phyloP scores from a whole-genome alignment of 2,113 vertebrate species.

The Paramisgurnus dabryanus region DNA sequence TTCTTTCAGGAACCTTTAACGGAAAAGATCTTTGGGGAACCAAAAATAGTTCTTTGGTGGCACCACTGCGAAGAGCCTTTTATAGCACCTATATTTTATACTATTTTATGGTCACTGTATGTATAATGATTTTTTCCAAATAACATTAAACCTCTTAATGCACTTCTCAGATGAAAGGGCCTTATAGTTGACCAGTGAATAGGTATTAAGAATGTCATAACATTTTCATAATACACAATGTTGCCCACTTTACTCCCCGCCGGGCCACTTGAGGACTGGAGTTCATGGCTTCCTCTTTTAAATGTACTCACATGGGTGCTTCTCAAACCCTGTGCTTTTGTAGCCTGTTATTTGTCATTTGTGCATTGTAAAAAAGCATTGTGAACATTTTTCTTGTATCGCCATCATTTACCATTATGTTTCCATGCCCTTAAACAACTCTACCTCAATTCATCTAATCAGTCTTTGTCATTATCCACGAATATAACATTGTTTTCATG shows the following conservation, averaged over 20 bases:
- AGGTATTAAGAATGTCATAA: background rate
- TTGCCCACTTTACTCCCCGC: background rate
- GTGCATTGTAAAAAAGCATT: conserved; percentile 25
- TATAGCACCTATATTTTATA: background rate
- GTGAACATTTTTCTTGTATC: conserved; percentile 11
- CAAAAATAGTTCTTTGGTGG: no score
- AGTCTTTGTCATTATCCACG: conserved; percentile 25
- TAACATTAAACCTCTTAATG: background rate
- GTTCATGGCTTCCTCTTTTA: background rate
- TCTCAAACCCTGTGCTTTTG: background rate
- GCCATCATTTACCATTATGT: conserved; percentile 10
- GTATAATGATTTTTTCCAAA: background rate
- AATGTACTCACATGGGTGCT: conserved; percentile 7
- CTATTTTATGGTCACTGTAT: background rate
- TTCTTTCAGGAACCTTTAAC: no score
- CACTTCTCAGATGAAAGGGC: background rate
- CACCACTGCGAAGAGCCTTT: no score
- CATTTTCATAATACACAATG: conserved; percentile 2
- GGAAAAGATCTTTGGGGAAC: no score
- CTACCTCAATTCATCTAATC: conserved; percentile 41
- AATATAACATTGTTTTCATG: conserved; percentile 17
- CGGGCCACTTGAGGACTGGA: background rate
- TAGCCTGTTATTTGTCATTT: conserved; percentile 5
- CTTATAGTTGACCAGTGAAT: background rate
- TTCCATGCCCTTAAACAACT: conserved; percentile 27